Conservation (phyloP, 2,113 vertebrate genomes). For the Scortum barcoo region DNA sequence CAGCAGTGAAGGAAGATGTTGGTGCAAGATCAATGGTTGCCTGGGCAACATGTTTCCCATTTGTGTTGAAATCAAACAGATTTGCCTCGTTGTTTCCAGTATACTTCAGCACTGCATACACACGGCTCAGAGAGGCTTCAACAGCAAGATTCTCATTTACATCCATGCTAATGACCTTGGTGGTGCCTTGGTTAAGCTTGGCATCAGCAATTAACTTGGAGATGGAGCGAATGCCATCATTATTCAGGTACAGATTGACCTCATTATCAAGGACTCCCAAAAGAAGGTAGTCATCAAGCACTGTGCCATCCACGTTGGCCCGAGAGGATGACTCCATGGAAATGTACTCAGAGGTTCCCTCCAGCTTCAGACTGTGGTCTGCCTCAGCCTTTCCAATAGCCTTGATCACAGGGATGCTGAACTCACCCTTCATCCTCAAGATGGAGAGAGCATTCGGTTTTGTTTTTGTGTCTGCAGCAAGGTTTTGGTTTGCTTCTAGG, state of each 20-base stretch:
- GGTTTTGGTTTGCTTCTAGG: slow-evolving; percentile 88
- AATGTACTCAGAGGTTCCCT: slow-evolving; percentile 84
- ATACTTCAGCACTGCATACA: slow-evolving; percentile 87
- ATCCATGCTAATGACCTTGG: slow-evolving; percentile 84
- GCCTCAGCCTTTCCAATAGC: slow-evolving; percentile 82
- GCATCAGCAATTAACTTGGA: slow-evolving; percentile 83
- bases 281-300: slow-evolving; percentile 79
- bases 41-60: slow-evolving; percentile 83
- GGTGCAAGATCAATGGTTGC: slow-evolving; percentile 86
- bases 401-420: slow-evolving; percentile 81
- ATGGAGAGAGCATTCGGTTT: slow-evolving; percentile 85
- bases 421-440: slow-evolving; percentile 84
- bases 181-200: slow-evolving; percentile 72
- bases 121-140: slow-evolving; percentile 83
- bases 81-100: slow-evolving; percentile 81
- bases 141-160: slow-evolving; percentile 87
- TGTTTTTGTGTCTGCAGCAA: slow-evolving; percentile 87
- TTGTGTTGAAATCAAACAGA: slow-evolving; percentile 74
- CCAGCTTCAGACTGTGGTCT: slow-evolving; percentile 86
- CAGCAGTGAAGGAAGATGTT: slow-evolving; percentile 78
- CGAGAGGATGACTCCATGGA: slow-evolving; percentile 86
- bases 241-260: slow-evolving; percentile 86
- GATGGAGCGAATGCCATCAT: slow-evolving; percentile 85
- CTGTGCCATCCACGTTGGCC: slow-evolving; percentile 82
- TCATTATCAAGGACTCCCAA: slow-evolving; percentile 87